Percentiles rank a stretch among this genome's conserved stretches.
These are phyloP conservation scores for Laothoe populi DNA, from an alignment of 2,888 invertebrate genomes.

Conservation along the genomic window DNA sequence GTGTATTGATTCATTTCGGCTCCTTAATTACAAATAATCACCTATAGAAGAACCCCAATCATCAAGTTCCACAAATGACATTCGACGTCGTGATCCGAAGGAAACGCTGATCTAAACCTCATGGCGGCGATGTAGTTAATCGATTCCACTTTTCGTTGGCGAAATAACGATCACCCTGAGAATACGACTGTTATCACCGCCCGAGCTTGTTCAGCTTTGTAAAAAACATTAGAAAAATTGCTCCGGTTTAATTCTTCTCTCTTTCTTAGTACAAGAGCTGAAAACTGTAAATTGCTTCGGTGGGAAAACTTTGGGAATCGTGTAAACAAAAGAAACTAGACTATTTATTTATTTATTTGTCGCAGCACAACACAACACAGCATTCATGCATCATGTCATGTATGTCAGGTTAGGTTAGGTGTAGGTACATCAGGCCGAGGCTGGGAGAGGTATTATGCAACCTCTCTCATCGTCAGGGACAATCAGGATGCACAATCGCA, in stretches of 20 bases:
- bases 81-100: slow-evolving; percentile 4
- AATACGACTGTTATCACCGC: slow-evolving; percentile 37
- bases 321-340: too few relatives aligned
- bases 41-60: neutral
- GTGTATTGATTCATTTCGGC: neutral
- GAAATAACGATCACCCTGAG: slow-evolving; percentile 53
- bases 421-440: too few relatives aligned
- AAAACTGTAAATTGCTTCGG: neutral
- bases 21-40: neutral
- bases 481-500: too few relatives aligned
- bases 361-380: too few relatives aligned
- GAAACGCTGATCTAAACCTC: slow-evolving; percentile 45
- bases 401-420: too few relatives aligned
- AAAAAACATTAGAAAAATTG: slow-evolving; percentile 13
- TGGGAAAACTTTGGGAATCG: too few relatives aligned
- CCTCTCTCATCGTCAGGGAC: too few relatives aligned
- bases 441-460: too few relatives aligned
- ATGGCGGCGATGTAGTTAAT: slow-evolving; percentile 46
- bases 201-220: slow-evolving; percentile 10
- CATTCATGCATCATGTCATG: too few relatives aligned
- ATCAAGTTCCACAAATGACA: slow-evolving; percentile 1
- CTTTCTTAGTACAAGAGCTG: neutral
- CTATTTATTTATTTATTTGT: too few relatives aligned
- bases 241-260: neutral
- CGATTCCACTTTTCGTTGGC: slow-evolving; percentile 46